Evolutionary conservation across 1,140 invertebrate species (phyloP).

Genomic region (Zelostemma sp.): DNA sequence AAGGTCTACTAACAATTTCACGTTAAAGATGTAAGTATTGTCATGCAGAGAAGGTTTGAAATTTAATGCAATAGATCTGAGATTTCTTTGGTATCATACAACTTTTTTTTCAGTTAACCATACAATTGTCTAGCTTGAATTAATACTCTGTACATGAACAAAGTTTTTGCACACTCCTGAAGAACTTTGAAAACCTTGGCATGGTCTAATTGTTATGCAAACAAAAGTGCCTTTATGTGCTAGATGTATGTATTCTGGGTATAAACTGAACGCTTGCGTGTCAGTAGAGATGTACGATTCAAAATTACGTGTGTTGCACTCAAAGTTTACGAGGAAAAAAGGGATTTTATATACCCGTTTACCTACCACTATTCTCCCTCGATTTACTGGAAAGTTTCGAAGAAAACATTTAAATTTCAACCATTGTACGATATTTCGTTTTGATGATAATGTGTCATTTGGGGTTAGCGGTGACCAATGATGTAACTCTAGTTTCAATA

Average conservation of each 20-base stretch:
- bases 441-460: conserved; percentile 48
- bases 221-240: too few relatives aligned
- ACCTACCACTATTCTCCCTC: conserved; percentile 69
- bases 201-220: too few relatives aligned
- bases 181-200: too few relatives aligned
- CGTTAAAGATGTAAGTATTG: too few relatives aligned
- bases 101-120: too few relatives aligned
- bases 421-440: conserved; percentile 46
- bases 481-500: conserved; percentile 33
- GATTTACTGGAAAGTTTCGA: conserved; percentile 70
- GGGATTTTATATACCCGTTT: conserved; percentile 64
- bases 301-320: conserved; percentile 60
- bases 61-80: too few relatives aligned
- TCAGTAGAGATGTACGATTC: conserved; percentile 49
- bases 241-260: conserved; percentile 15
- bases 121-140: too few relatives aligned
- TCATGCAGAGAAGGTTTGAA: too few relatives aligned
- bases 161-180: too few relatives aligned
- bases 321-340: conserved; percentile 66
- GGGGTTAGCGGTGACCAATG: conserved; percentile 23
- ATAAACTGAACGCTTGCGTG: conserved; percentile 28
- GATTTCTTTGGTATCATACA: too few relatives aligned
- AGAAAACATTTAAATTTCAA: conserved; percentile 65
- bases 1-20: too few relatives aligned
- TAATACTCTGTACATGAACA: too few relatives aligned